Conservation (phyloP, 2,113 vertebrate species). For the Accipiter cooperii region DNA sequence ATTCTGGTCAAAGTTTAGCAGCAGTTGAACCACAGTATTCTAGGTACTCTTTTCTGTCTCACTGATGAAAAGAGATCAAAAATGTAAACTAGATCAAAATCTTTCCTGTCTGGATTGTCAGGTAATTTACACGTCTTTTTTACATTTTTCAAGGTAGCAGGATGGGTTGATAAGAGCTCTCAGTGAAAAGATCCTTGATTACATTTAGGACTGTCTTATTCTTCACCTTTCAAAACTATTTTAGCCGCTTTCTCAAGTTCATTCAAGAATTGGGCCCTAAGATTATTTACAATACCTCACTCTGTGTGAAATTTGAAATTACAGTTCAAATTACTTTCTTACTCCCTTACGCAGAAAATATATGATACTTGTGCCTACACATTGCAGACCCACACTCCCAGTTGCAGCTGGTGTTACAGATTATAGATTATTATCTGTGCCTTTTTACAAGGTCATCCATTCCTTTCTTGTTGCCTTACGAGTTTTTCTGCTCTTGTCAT, state of each 20-base stretch:
- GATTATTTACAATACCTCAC: neutral
- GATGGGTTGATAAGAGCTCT: neutral
- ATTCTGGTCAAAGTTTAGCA: neutral
- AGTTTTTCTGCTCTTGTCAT: constrained; percentile 34
- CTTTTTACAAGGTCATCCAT: constrained; percentile 51
- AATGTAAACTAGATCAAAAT: neutral
- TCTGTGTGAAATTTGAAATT: constrained; percentile 36
- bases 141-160: neutral
- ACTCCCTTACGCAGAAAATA: neutral
- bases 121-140: neutral
- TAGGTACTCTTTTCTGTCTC: neutral
- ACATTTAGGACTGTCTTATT: neutral
- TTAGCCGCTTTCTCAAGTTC: neutral
- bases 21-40: neutral
- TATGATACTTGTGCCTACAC: neutral
- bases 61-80: neutral
- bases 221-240: neutral
- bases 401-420: constrained; percentile 8
- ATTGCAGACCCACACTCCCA: neutral
- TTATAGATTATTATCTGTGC: constrained; percentile 41
- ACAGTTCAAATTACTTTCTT: constrained; percentile 1
- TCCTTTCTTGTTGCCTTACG: constrained; percentile 7
- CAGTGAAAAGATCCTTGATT: neutral
- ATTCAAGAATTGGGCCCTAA: neutral
- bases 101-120: neutral